A percentile compares a stretch with the other conserved stretches of the same genome.
These are phyloP conservation scores for Falco columbarius DNA, from an alignment of 2,797 vertebrate genomes.

Conservation along the genomic window DNA sequence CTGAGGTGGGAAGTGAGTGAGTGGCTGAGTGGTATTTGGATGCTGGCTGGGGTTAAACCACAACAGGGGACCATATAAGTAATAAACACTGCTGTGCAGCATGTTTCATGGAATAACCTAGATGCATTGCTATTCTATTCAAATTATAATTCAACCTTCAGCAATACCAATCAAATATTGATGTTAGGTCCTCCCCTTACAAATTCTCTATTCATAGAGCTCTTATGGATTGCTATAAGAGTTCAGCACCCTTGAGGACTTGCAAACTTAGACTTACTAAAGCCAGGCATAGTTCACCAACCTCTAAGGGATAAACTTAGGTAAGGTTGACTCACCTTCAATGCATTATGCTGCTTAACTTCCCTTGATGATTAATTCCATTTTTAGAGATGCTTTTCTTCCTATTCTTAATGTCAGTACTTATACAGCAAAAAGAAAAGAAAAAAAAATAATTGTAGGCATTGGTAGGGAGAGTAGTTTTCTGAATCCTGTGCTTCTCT, in stretches of 20 bases:
- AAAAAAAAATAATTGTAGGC: background rate
- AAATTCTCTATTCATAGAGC: background rate
- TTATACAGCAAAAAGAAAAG: background rate
- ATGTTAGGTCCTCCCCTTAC: background rate
- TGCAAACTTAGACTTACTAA: background rate
- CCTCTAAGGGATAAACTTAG: background rate
- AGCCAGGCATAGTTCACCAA: background rate
- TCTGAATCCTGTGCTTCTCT: conserved; percentile 18
- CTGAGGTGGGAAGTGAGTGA: too few relatives aligned
- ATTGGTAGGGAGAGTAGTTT: background rate
- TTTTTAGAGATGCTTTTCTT: background rate
- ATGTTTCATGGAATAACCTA: background rate
- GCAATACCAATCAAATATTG: background rate
- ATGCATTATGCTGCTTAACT: background rate
- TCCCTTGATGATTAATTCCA: conserved; percentile 1
- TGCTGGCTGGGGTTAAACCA: too few relatives aligned
- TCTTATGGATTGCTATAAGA: background rate
- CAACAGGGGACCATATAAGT: background rate
- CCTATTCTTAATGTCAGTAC: background rate
- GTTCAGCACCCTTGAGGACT: background rate
- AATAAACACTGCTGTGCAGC: background rate
- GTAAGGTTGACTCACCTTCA: background rate
- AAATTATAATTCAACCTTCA: background rate
- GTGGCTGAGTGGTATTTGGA: too few relatives aligned
- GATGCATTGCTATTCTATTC: background rate